Conservation (phyloP, 2,888 invertebrate genomes). For the Melanchra persicariae region DNA sequence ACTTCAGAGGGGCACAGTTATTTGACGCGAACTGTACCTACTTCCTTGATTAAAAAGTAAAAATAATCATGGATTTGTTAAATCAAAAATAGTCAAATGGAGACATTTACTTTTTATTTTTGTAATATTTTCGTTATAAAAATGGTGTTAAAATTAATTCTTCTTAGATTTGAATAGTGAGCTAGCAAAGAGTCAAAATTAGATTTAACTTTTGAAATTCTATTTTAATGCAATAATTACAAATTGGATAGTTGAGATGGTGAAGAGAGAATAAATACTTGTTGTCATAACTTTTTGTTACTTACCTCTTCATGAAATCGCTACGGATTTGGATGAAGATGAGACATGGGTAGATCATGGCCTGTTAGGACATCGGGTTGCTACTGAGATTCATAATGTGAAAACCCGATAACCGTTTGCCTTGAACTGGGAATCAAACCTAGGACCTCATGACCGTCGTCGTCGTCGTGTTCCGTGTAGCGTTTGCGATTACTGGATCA, state of each 20-base stretch:
- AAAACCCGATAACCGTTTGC: too few species aligned
- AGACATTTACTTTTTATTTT: constrained; percentile 25
- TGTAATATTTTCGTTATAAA: constrained; percentile 16
- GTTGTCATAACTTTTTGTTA: constrained; percentile 31
- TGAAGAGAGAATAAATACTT: not conserved
- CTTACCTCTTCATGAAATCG: too few species aligned
- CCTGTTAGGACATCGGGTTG: too few species aligned
- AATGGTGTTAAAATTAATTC: constrained; percentile 15
- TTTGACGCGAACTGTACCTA: too few species aligned
- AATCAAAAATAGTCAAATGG: constrained; percentile 11
- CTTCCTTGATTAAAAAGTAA: constrained; percentile 28
- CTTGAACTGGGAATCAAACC: too few species aligned
- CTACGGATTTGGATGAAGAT: too few species aligned
- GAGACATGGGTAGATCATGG: too few species aligned
- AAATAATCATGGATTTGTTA: constrained; percentile 12
- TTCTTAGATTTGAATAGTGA: constrained; percentile 28
- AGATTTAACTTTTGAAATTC: constrained; percentile 43
- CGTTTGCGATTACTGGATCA: too few species aligned
- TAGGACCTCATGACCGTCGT: too few species aligned
- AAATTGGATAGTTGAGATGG: not conserved
- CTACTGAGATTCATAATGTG: too few species aligned
- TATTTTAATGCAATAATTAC: constrained; percentile 26
- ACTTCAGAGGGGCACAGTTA: too few species aligned
- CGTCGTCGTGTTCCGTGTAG: too few species aligned
- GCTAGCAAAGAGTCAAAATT: constrained; percentile 41